phyloP scores from a whole-genome alignment of 1,140 invertebrate genomes.

The Teleogryllus occipitalis region DNA sequence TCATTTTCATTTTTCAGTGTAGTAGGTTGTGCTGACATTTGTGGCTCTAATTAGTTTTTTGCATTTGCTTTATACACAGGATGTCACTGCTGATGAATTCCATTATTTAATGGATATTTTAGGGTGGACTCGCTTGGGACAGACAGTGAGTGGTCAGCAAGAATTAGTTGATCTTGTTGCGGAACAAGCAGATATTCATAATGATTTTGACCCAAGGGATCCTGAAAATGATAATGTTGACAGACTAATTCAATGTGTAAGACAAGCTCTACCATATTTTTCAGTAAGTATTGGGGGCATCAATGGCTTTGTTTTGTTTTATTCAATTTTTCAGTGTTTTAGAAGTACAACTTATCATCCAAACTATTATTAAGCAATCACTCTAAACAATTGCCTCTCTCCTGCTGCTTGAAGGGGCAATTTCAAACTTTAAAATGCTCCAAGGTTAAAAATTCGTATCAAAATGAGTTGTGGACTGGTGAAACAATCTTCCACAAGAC shows the following conservation, averaged over 20 bases:
- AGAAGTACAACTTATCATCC: no score
- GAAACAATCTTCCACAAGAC: no score
- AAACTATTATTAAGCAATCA: no score
- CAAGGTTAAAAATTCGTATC: no score
- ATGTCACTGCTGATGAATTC: conserved; percentile 88
- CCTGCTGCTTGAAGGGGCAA: no score
- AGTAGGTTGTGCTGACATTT: no score
- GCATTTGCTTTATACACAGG: conserved; percentile 43
- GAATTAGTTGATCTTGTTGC: conserved; percentile 77
- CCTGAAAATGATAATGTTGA: conserved; percentile 67
- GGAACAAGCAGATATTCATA: conserved; percentile 69
- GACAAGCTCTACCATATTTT: conserved; percentile 76
- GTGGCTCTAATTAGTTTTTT: not conserved
- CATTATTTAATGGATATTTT: conserved; percentile 80
- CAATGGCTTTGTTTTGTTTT: no score
- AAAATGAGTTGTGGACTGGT: no score
- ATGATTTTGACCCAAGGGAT: conserved; percentile 66
- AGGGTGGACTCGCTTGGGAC: conserved; percentile 67
- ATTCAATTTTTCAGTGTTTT: no score
- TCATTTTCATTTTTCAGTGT: no score
- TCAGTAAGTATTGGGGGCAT: conserved; percentile 54
- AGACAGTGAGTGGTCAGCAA: conserved; percentile 72
- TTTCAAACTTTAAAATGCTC: no score
- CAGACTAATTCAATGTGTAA: conserved; percentile 74
- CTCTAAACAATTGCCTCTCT: no score